Evolutionary conservation across 2,797 vertebrate genomes (phyloP), one percentile per base, ranked within the genome.

Genomic region (Epinephelus awoara): DNA sequence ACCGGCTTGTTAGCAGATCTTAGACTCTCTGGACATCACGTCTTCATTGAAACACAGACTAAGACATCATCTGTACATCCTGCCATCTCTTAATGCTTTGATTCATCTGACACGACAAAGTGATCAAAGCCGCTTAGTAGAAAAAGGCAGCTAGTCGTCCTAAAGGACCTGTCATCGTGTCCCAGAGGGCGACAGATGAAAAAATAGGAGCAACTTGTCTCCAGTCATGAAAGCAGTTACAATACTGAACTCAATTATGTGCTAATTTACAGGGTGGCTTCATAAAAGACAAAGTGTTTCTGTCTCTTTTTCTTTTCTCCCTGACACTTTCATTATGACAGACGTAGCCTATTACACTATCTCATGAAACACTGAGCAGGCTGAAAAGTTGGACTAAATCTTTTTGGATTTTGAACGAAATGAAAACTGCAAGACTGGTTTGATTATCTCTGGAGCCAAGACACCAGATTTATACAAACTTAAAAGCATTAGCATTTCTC

Each of bases 91-190:
- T 57, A 34, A 78, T 76, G 77, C 67, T 74, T n/a, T 52, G 72
- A 77, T n/a, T 74, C 80, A 90, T 88, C 51, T 23, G 71, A 86
- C 77, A 52, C 59, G 62, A 84, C 84, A 68, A 52, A 71, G 61
- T 59, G 75, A 86, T 88, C 82, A 86, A 82, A 85, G 84, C 58
- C 0, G 12, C 67, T 67, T 54, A 23, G 75, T 0, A 44, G 56
- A 66, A 65, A 75, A 65, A 75, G 55, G 66, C 65, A 25, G 74
- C 77, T 54, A 51, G 59, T 64, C 59, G 27, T 80, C 79, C 55
- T 27, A 46, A 66, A 46, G 67, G 77, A 75, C 44, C 81, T 62
- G 72, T 69, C 82, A 21, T 51, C 12, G 0, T 11, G 50, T 72
- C 75, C 52, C 40, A 15, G 23, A 47, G 76, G 61, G 70, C 15